Evolutionary conservation across 2,113 vertebrate species (phyloP).

Genomic region (Pheucticus melanocephalus): DNA sequence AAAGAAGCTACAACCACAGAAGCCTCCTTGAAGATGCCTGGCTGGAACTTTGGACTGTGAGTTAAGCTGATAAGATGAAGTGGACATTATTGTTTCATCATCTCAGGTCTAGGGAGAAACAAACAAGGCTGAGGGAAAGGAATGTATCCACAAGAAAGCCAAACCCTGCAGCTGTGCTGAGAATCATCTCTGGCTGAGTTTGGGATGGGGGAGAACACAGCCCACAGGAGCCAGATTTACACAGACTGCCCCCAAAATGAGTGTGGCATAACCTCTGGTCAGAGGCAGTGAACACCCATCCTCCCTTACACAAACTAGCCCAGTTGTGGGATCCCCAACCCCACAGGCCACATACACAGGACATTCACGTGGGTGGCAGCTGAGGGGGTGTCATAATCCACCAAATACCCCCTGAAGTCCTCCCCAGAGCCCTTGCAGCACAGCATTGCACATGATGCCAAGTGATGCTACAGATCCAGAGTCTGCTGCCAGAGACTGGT

Average conservation of each 20-base stretch:
- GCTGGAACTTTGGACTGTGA: not conserved
- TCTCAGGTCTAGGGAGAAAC: not conserved
- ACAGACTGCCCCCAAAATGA: accelerated
- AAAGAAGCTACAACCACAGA: not conserved
- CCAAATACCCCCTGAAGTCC: accelerated
- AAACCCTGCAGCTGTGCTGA: not conserved
- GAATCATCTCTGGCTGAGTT: not conserved
- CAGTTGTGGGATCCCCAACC: not conserved
- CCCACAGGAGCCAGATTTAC: not conserved
- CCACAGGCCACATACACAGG: not conserved
- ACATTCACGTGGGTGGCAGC: too few relatives aligned
- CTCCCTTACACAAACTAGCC: not conserved
- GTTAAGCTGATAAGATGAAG: not conserved
- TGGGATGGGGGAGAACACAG: not conserved
- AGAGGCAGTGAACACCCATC: not conserved
- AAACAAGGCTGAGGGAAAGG: not conserved
- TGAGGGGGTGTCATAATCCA: not conserved
- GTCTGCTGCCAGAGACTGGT: not conserved
- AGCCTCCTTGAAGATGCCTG: not conserved
- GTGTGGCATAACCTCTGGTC: not conserved
- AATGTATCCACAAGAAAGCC: not conserved
- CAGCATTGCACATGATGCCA: not conserved
- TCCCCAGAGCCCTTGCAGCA: not conserved
- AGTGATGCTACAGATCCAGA: not conserved
- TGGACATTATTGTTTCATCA: not conserved